Conservation (phyloP, 2,888 invertebrate species). For the Gnatocerus cornutus region DNA sequence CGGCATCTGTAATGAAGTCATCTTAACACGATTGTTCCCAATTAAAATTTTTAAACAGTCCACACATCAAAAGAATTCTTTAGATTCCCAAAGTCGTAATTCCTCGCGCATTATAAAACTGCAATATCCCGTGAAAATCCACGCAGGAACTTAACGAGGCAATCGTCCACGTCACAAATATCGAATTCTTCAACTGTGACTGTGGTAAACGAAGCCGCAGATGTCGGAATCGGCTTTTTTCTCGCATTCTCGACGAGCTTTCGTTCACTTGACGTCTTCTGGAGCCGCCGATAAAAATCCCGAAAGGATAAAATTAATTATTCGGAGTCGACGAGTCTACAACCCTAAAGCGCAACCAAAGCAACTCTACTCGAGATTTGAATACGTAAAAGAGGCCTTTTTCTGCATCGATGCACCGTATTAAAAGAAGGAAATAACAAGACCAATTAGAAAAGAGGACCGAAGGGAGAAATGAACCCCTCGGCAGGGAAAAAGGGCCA, state of each 20-base stretch:
- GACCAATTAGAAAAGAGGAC: conserved; percentile 38
- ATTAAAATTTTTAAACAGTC: conserved; percentile 1
- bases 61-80: conserved; percentile 7
- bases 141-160: conserved; percentile 4
- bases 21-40: conserved; percentile 1
- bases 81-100: not conserved
- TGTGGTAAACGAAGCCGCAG: too few species aligned
- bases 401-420: conserved; percentile 33
- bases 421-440: conserved; percentile 34
- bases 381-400: conserved; percentile 20
- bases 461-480: conserved; percentile 14
- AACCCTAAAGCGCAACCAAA: conserved; percentile 6
- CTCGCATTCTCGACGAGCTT: conserved; percentile 11
- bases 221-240: conserved; percentile 10
- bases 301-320: conserved; percentile 22
- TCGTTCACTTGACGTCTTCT: not conserved
- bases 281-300: conserved; percentile 6
- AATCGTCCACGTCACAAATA: conserved; percentile 1
- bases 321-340: not conserved
- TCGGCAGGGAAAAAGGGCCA: not conserved
- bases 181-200: conserved; percentile 18
- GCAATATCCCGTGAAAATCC: conserved; percentile 8
- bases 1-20: conserved; percentile 10
- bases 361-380: not conserved
- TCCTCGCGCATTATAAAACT: not conserved